Evolutionary conservation across 1,140 invertebrate genomes (phyloP), one percentile per base, ranked within the genome.

Genomic region (Drosophila ohnishii): DNA sequence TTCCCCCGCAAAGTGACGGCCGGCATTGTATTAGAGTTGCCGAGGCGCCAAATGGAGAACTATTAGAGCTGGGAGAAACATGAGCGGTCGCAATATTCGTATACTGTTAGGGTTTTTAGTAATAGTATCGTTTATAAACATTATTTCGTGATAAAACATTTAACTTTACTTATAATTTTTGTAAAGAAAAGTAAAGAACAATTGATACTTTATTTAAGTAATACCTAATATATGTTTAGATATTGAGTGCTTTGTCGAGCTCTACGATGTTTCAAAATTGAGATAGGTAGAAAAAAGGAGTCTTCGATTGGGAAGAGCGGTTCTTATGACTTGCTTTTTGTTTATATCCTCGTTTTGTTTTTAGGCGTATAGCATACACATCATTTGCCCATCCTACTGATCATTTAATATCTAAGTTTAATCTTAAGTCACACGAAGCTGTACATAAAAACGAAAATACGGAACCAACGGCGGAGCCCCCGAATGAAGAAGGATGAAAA

Each of bases 341-440:
- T 76, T 76, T 39, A 42, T 53, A 42, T 25, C 40, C 53, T 47
- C 64, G 40, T 59, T 69, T 71, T 45, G 53, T 72, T 72, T 69
- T 40, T 71, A 71, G 69, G 66, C 35, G 14, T 59, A 30, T 62
- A 47, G 45, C 22, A 22, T 53, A 63, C 55, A 50, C 42, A 42
- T 77, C 56, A 69, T 77, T 77, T 75, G 64, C 57, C 56, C 75
- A 77, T 66, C 59, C 64, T 77, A 69, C 35, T 75, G 51, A 75
- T 58, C 63, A 75, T 76, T 83, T 75, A 67, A 82, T 76, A 39
- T 79, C 60, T 86, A 86, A 86, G 83, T 50, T 50, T 80, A 86
- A 64, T 70, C 50, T 87, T 86, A 86, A 87, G 84, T 77, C 67
- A 70, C 65, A 58, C 50, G 67, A 70, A 35, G 42, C 53, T 58